Evolutionary conservation across 53 echinoderm and acorn worm species (phyloP).

Genomic region (Pentamera pediparva): DNA sequence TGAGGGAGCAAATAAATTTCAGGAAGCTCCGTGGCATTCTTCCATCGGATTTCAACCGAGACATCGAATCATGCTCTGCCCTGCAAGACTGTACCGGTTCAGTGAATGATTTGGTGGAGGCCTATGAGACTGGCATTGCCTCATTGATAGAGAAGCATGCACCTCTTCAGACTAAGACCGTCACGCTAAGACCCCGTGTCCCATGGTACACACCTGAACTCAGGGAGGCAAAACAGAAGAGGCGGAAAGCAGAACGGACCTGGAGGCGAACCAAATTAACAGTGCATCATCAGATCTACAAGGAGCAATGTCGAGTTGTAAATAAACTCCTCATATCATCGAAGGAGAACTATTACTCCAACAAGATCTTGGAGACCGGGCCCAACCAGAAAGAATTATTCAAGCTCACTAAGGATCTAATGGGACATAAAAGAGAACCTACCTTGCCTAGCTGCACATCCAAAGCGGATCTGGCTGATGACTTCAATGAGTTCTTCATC

Average conservation of each 20-base stretch:
- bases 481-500: constrained; percentile 28
- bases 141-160: neutral
- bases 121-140: neutral
- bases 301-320: neutral
- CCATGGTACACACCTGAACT: constrained; percentile 4
- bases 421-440: neutral
- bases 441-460: constrained; percentile 6
- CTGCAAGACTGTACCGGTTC: neutral
- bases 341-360: constrained; percentile 20
- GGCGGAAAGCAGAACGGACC: constrained; percentile 10
- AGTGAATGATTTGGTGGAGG: neutral
- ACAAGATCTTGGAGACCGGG: neutral
- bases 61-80: neutral
- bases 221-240: constrained; percentile 14
- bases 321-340: constrained; percentile 2
- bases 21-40: neutral
- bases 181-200: neutral
- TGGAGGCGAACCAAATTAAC: constrained; percentile 8
- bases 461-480: neutral
- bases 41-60: neutral
- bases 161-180: neutral
- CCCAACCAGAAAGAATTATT: neutral
- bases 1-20: neutral
- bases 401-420: neutral
- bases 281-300: constrained; percentile 16